Conservation (phyloP, 2,113 vertebrate genomes). For the Gopherus evgoodei region DNA sequence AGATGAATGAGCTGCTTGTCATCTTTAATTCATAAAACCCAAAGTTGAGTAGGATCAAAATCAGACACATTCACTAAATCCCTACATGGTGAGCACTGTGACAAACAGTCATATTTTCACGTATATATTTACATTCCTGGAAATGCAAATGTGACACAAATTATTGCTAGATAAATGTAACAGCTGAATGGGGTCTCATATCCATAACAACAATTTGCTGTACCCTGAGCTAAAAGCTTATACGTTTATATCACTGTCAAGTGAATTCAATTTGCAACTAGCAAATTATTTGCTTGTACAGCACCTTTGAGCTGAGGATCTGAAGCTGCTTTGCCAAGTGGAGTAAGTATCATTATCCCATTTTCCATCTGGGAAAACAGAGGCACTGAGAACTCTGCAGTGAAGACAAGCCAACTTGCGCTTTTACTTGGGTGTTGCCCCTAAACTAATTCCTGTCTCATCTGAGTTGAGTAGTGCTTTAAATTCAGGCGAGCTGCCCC, state of each 20-base stretch:
- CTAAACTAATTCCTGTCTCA: background rate
- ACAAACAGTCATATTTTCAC: slow-evolving; percentile 29
- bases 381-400: background rate
- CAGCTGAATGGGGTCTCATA: slow-evolving; percentile 40
- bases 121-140: slow-evolving; percentile 47
- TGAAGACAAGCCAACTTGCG: background rate
- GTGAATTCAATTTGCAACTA: rapidly evolving
- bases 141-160: slow-evolving; percentile 14
- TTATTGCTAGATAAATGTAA: slow-evolving; percentile 49
- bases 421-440: background rate
- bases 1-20: rapidly evolving
- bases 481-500: background rate
- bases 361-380: background rate
- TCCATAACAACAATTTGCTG: slow-evolving; percentile 5
- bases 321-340: background rate
- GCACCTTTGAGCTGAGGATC: background rate
- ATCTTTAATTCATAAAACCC: background rate
- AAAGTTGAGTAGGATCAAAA: background rate
- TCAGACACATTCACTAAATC: background rate
- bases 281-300: background rate
- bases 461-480: background rate
- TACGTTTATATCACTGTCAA: rapidly evolving
- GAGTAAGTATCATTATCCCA: background rate
- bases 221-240: background rate
- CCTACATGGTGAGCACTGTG: slow-evolving; percentile 10